Evolutionary conservation across 2,113 vertebrate genomes (phyloP).

Genomic region (Platysteira castanea): DNA sequence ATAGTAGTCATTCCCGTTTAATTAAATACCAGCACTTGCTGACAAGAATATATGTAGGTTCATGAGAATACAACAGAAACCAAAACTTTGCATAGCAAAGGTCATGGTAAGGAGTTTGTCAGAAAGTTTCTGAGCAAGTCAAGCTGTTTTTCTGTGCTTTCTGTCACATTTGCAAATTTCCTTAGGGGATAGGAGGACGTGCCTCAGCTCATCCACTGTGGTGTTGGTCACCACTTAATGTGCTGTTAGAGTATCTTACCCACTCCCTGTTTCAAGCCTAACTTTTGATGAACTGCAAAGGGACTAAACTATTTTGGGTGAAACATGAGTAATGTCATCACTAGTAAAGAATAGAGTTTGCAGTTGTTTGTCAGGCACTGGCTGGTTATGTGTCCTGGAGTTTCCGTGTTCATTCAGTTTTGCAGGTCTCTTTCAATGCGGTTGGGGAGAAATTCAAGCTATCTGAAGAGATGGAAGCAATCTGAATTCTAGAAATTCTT

Average conservation of each 20-base stretch:
- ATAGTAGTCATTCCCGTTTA: neutral
- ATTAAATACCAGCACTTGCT: neutral
- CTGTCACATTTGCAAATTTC: neutral
- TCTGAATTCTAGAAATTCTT: neutral
- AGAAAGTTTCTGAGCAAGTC: neutral
- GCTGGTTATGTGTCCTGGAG: neutral
- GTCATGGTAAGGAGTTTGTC: neutral
- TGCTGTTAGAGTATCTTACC: neutral
- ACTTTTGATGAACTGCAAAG: neutral
- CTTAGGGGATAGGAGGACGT: neutral
- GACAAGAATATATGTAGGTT: neutral
- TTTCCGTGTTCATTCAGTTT: neutral
- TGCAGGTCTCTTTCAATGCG: neutral
- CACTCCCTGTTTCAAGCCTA: neutral
- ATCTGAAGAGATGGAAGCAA: neutral
- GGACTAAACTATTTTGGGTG: neutral
- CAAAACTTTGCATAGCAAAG: neutral
- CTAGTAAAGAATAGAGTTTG: neutral
- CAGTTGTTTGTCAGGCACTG: neutral
- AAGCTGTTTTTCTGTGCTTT: neutral
- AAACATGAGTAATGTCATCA: neutral
- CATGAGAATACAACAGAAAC: neutral
- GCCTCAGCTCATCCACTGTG: neutral
- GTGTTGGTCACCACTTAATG: neutral
- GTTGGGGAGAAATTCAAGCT: neutral